Base-by-base conservation (phyloP, 2,113 vertebrate species). In the Chinchilla lanigera region DNA sequence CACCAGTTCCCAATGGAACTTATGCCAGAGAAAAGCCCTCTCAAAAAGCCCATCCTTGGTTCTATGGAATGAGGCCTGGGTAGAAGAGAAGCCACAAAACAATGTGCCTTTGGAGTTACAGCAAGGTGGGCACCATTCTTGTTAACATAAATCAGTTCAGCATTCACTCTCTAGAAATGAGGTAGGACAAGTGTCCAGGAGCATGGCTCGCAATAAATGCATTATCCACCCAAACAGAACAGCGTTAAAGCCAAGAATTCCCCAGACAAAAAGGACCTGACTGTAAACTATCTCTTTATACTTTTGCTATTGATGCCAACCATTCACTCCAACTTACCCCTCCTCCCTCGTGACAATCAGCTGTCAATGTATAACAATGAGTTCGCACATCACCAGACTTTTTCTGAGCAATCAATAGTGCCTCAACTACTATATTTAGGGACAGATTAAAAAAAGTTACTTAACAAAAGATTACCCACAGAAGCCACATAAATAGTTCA, bases 381-480 rank as follows among this genome's bases (percentile, higher is more conserved):
- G 20, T 71, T 93, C 87, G 44, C 92, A 95, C 85, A 88, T 82
- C 77, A 75, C 47, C 54, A 85, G 67, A 60, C 44, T 65, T 69
- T 88, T 95, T 94, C 30, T 61, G 44, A 96, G 61, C 67, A 93
- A 54, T 3, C 16, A 7, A 24, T 50, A 8, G 82, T 77, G 35
- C 47, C n/a, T 96, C 60, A 44, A 47, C 19, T n/a, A 47, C 77
- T 80, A 69, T 75, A 87, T 82, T 94, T 87, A 94, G 83, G 54
- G 35, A 83, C 30, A 71, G 17, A 77, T 71, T 83, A 77, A 93
- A 63, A 69, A 86, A 95, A 94, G 69, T 19, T 80, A 61, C 47
- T 69, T 67, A 80, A 77, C 28, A 77, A 92, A 89, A 81, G 28
- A 26, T 89, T 60, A 90, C 85, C 84, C 58, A 84, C 44, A 90